Base-by-base conservation (phyloP, 2,797 vertebrate genomes). In the Petrocephalus sullivani region DNA sequence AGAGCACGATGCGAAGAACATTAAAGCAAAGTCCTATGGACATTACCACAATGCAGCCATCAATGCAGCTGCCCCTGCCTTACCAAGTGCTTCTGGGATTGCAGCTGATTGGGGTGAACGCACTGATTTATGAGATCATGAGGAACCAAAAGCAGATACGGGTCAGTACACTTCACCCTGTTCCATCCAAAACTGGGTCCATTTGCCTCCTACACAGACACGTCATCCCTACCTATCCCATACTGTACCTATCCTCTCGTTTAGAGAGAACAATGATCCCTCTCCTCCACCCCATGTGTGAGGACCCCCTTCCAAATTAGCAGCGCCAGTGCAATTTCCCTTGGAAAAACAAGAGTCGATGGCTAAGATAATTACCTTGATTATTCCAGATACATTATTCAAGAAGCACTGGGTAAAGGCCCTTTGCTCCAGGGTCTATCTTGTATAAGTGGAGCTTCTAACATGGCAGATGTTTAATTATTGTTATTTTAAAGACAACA, bases 301-400 rank as follows among this genome's bases (percentile, higher is more conserved):
- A 46, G 53, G 90, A 91, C 90, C 84, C 90, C 90, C 90, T 92
- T 95, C 94, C 93, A 94, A 94, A 94, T 93, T 90, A 92, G 92
- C 89, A 93, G 91, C 94, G 94, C 87, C 94, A 94, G 95, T 95
- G 93, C 90, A 94, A 95, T 94, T 96, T 94, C 90, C 88, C 88
- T 90, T 91, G 88, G 88, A 91, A 91, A 92, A 95, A 86, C 92
- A 90, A 91, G 46, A 91, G 92, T 94, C 94, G 92, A 93, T 91
- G 90, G 92, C 90, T 90, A 92, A 95, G 93, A 96, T 96, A 95
- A 96, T 96, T 93, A 95, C 95, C 95, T 94, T 92, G 89, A 95
- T 95, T 96, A 96, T 96, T 94, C 94, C 89, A 91, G 90, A 94
- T 93, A 92, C 92, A 91, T 88, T 93, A 94, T 93, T 93, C 91